Base-by-base conservation (phyloP, 2,113 vertebrate genomes). In the Callopanchax toddi region DNA sequence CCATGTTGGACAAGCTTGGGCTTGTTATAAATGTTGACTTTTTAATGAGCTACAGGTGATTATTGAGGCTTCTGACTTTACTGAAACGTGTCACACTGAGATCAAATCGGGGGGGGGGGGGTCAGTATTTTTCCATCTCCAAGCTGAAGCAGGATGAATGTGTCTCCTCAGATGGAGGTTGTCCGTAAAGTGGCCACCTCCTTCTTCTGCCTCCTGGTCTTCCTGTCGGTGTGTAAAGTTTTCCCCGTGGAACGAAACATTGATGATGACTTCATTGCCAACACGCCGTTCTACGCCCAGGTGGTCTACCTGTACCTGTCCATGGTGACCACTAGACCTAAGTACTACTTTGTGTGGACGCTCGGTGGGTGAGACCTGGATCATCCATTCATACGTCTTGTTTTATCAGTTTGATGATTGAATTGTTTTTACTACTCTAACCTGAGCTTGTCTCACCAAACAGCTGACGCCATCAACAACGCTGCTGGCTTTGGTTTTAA, bases 301-400 rank as follows among this genome's bases (percentile, higher is more conserved):
- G 81, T 96, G 39, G 55, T 95, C 86, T 99, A 98, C 79, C 92
- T 99, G 0, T 98, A 98, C 1, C 9, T 97, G 57, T 95, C 97
- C 63, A 94, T 99, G 68, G 87, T 99, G 91, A 94, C 96, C 23
- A 93, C 96, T 74, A 93, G 97, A 85, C 97, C 97, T 59, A 99
- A 99, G 57, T 99, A 99, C 89, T 99, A 98, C 80, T 99, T 99
- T 81, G 94, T 97, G 4, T 99, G 97, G 97, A 98, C 96, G 7
- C 92, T 99, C 34, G 96, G 97, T 99, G 86, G 94, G 96, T 92
- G 48, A 34, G 8, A 37, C 36, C 29, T 32, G 12, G 36, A n/a
- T n/a, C n/a, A n/a, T n/a, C n/a, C n/a, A n/a, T n/a, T n/a, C n/a
- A n/a, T n/a, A n/a, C n/a, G n/a, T n/a, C n/a, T n/a, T n/a, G n/a